phyloP scores from a whole-genome alignment of 64 coral and sea anemone species.

The Pocillopora damicornis region DNA sequence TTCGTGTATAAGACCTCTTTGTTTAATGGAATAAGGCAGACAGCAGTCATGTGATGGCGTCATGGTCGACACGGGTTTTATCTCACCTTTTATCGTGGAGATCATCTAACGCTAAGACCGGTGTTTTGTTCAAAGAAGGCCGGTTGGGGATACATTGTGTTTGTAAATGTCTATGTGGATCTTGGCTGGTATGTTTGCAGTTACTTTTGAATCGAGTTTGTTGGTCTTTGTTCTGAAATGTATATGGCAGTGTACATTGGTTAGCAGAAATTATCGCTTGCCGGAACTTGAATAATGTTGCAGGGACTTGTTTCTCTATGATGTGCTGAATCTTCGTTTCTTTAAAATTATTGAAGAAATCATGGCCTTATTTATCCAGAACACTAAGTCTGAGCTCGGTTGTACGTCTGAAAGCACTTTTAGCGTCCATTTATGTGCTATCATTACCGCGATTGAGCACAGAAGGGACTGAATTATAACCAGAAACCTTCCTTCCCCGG shows the following conservation, averaged over 20 bases:
- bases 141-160: neutral
- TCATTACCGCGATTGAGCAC: too few species aligned
- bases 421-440: too few species aligned
- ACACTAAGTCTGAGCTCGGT: too few species aligned
- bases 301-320: too few species aligned
- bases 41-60: neutral
- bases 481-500: too few species aligned
- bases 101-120: neutral
- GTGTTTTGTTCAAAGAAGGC: neutral
- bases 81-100: neutral
- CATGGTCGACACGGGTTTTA: neutral
- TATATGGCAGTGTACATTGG: neutral
- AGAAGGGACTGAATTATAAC: too few species aligned
- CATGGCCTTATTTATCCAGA: too few species aligned
- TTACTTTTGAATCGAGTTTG: neutral
- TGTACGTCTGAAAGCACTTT: too few species aligned
- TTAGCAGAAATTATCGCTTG: neutral
- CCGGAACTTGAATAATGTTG: too few species aligned
- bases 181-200: neutral
- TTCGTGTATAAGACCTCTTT: neutral
- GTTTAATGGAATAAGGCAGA: neutral
- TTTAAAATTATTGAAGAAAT: too few species aligned
- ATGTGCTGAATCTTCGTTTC: too few species aligned
- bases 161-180: neutral
- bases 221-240: neutral